phyloP scores from a whole-genome alignment of 2,797 vertebrate species.

The Rhinichthys osculus region DNA sequence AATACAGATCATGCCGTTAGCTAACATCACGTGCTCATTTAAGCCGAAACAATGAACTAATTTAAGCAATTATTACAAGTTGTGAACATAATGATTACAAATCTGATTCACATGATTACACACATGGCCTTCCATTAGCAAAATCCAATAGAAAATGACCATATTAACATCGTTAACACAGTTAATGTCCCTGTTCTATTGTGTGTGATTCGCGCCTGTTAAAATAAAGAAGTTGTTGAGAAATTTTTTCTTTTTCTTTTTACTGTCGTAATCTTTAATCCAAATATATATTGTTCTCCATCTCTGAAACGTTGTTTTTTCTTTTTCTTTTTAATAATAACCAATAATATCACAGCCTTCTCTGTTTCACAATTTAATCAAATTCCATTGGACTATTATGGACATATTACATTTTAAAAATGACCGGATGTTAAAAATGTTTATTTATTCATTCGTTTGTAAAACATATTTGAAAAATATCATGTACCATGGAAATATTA shows the following conservation, averaged over 20 bases:
- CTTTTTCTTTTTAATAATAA: not conserved
- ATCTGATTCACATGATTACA: no score
- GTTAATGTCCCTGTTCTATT: not conserved
- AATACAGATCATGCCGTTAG: no score
- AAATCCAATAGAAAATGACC: no score
- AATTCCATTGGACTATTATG: not conserved
- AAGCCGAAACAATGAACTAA: no score
- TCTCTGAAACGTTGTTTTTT: not conserved
- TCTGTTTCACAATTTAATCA: not conserved
- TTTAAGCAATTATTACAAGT: no score
- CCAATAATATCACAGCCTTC: not conserved
- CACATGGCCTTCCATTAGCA: no score
- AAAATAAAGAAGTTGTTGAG: no score
- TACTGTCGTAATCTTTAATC: not conserved
- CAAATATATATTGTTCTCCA: not conserved
- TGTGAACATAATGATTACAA: no score
- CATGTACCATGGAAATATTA: not conserved
- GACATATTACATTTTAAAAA: not conserved
- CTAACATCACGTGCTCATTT: no score
- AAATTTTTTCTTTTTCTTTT: not conserved
- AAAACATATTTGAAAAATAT: not conserved
- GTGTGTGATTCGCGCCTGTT: not conserved
- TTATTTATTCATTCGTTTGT: not conserved
- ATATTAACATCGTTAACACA: not conserved
- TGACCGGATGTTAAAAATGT: no score